Percentiles rank a stretch among this genome's conserved stretches.
Evolutionary conservation across 2,113 vertebrate genomes (phyloP).

Genomic region (Barnardius zonarius): DNA sequence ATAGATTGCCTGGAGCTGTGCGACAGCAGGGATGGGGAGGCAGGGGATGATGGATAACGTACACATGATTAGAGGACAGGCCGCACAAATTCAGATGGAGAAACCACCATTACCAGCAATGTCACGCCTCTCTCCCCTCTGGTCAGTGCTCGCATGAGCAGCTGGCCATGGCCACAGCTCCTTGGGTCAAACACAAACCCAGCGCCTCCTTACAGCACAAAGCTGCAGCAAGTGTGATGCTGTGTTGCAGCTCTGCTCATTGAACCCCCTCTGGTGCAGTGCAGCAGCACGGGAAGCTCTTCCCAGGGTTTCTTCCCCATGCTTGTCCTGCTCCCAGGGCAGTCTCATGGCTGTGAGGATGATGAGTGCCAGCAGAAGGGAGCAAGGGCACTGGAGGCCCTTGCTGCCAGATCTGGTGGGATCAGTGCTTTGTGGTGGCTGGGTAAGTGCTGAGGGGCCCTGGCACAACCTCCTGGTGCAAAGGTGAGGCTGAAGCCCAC

Average conservation of each 20-base stretch:
- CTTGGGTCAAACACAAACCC: background rate
- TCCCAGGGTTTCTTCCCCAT: background rate
- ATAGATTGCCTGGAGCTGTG: slow-evolving; percentile 63
- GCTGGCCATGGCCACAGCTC: background rate
- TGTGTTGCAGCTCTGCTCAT: accelerated
- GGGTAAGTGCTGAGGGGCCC: no score
- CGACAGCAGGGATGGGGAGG: slow-evolving; percentile 42
- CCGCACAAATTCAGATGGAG: slow-evolving; percentile 37
- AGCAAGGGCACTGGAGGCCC: background rate
- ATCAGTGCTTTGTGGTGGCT: background rate
- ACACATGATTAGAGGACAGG: slow-evolving; percentile 61
- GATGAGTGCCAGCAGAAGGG: background rate
- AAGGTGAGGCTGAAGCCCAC: accelerated
- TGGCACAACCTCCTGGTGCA: background rate
- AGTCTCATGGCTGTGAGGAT: background rate
- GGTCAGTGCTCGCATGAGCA: background rate
- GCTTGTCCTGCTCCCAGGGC: background rate
- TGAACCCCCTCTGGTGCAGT: accelerated
- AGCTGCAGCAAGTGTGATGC: accelerated
- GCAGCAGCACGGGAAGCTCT: accelerated
- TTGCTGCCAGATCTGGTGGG: background rate
- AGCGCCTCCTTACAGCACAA: accelerated
- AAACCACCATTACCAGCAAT: background rate
- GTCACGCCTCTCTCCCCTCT: slow-evolving; percentile 12
- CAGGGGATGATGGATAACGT: slow-evolving; percentile 36